These are phyloP conservation scores for Aurelia sp. DNA, from an alignment of 30 jellyfish, hydroid and myxozoan species.

Conservation along the genomic window DNA sequence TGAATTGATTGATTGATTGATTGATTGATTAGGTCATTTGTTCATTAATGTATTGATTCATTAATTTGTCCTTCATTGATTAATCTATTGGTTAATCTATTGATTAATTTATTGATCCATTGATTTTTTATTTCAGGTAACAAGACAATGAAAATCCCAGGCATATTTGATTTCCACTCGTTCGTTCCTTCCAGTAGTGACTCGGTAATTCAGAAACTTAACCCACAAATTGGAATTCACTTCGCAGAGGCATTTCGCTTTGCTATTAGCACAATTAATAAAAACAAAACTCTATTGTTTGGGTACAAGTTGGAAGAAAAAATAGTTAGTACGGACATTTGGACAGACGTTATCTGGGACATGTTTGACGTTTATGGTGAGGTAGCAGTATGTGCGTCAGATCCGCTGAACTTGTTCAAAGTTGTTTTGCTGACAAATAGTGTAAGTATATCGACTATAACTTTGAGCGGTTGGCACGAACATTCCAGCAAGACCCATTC, in stretches of 20 bases:
- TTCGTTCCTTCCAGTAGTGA: background rate
- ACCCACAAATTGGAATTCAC: conserved; percentile 25
- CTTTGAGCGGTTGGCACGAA: background rate
- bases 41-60: no score
- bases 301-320: conserved; percentile 7
- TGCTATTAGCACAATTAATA: conserved; percentile 7
- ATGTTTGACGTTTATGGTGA: background rate
- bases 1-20: no score
- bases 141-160: conserved; percentile 54
- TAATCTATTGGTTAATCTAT: no score
- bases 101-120: no score
- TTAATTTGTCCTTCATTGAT: no score
- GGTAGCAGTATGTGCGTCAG: conserved; percentile 4
- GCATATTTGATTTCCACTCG: conserved; percentile 38
- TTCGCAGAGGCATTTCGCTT: conserved; percentile 35
- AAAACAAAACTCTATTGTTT: background rate
- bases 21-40: no score
- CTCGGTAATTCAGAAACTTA: background rate
- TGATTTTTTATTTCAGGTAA: conserved; percentile 27
- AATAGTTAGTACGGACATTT: background rate
- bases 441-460: background rate
- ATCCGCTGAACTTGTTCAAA: background rate
- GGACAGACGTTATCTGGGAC: background rate
- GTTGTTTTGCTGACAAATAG: conserved; percentile 1
- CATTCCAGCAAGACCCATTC: background rate